Base-by-base conservation (phyloP, 2,888 invertebrate genomes). In the Anthoptus insignis region DNA sequence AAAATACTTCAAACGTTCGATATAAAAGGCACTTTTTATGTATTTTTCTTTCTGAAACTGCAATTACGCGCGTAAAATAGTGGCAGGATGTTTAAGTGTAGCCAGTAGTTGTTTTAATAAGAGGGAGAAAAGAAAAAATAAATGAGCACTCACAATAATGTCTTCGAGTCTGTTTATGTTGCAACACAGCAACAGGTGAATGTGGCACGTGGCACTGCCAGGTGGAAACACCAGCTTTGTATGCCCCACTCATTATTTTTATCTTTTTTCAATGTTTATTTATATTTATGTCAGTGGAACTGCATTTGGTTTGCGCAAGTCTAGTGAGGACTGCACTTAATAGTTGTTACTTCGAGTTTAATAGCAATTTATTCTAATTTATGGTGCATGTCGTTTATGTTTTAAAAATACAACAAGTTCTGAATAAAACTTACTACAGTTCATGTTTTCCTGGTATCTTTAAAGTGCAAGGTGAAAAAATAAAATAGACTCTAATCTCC, bases 131-230 rank as follows among this genome's bases (percentile, higher is more conserved):
- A n/a, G 27, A 27, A 54, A 54, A 54, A 54, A 14, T 14, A 54
- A 54, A 24, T 54, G 37, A n/a, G 11, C n/a, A n/a, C 37, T 37
- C 24, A 54, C 37, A 54, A 54, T 37, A 54, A 45, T 37, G 34
- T 54, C 37, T 54, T 34, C 34, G 21, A 14, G 16, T 47, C 69
- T 76, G 76, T 71, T 68, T 69, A 71, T 75, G 78, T 71, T 75
- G 73, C 76, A 64, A 61, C 39, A n/a, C n/a, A 7, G 27, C 70
- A 86, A 89, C 91, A 91, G 91, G 89, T 91, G 91, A 88, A 82
- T 68, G 67, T 32, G 77, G 84, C 90, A 87, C 91, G 90, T 83
- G 91, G 82, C 82, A 61, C n/a, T 34, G 80, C 76, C 88, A 89
- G 90, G 84, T 87, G 89, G 78, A 67, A 54, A 49, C 65, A 58